Evolutionary conservation across 1,140 invertebrate genomes (phyloP).

Genomic region (Drosophila grimshawi): DNA sequence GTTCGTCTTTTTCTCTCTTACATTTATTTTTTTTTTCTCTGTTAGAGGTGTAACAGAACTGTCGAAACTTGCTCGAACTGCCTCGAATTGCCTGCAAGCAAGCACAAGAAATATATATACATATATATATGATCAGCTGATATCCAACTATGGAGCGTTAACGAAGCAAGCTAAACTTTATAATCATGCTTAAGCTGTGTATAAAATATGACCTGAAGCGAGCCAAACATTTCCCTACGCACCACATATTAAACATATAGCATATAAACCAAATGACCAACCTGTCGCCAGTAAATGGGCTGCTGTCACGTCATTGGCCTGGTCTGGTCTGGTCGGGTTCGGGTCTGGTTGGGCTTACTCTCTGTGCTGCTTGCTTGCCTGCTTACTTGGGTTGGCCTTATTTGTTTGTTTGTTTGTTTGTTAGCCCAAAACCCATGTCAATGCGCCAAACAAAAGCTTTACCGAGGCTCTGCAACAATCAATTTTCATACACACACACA

Average conservation of each 20-base stretch:
- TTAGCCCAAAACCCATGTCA: slow-evolving; percentile 37
- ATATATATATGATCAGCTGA: slow-evolving; percentile 14
- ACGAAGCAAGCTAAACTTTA: slow-evolving; percentile 25
- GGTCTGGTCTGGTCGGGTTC: slow-evolving; percentile 9
- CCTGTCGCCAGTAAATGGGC: slow-evolving; percentile 75
- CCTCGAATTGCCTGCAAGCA: slow-evolving; percentile 18
- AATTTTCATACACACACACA: slow-evolving; percentile 63
- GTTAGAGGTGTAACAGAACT: slow-evolving; percentile 59
- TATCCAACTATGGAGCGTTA: slow-evolving; percentile 22
- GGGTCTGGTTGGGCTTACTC: slow-evolving; percentile 23
- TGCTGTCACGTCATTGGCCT: slow-evolving; percentile 68
- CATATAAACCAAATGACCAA: slow-evolving; percentile 67
- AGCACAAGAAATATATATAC: no score
- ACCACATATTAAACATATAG: slow-evolving; percentile 27
- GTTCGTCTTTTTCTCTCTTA: slow-evolving; percentile 35
- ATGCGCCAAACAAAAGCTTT: slow-evolving; percentile 25
- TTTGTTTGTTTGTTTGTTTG: slow-evolving; percentile 4
- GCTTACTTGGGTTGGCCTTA: not conserved
- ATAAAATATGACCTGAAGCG: slow-evolving; percentile 38
- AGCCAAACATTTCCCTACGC: slow-evolving; percentile 64
- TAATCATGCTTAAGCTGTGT: slow-evolving; percentile 31
- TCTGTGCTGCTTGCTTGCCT: slow-evolving; percentile 23
- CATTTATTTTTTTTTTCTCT: slow-evolving; percentile 18
- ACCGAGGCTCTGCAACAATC: slow-evolving; percentile 51
- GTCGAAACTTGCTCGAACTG: slow-evolving; percentile 65